These are phyloP conservation scores for Caenorhabditis macrosperma DNA, from an alignment of 2,888 invertebrate genomes.

Conservation along the genomic window DNA sequence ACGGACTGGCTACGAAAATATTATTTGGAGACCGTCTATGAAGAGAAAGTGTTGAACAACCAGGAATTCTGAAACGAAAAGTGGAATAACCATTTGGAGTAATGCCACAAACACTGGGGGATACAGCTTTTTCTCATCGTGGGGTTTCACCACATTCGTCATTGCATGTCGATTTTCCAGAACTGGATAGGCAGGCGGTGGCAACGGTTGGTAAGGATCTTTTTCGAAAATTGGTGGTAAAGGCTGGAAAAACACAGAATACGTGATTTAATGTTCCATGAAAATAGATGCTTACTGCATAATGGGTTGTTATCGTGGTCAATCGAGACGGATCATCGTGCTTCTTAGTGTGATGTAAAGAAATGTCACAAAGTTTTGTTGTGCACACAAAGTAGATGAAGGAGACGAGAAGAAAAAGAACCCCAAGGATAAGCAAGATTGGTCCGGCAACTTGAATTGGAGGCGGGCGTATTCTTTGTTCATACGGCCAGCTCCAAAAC, in stretches of 20 bases:
- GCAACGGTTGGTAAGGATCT: constrained; percentile 79
- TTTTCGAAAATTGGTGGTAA: constrained; percentile 75
- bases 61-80: constrained; percentile 74
- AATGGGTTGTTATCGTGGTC: constrained; percentile 78
- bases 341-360: constrained; percentile 78
- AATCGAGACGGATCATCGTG: constrained; percentile 76
- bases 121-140: constrained; percentile 80
- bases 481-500: constrained; percentile 77
- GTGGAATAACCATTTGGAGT: constrained; percentile 41
- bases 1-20: constrained; percentile 79
- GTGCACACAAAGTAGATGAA: constrained; percentile 72
- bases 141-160: constrained; percentile 75
- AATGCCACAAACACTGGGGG: constrained; percentile 81
- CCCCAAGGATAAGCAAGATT: constrained; percentile 72
- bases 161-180: constrained; percentile 79
- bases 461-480: constrained; percentile 67
- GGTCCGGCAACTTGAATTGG: constrained; percentile 80
- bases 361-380: constrained; percentile 75
- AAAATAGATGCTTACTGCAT: constrained; percentile 59
- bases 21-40: constrained; percentile 70
- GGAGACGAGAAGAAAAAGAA: constrained; percentile 70
- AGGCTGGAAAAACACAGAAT: constrained; percentile 61
- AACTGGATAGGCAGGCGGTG: constrained; percentile 78
- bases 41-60: constrained; percentile 78
- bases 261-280: neutral